Evolutionary conservation across 2,797 vertebrate genomes (phyloP).

Genomic region (Coilia nasus): DNA sequence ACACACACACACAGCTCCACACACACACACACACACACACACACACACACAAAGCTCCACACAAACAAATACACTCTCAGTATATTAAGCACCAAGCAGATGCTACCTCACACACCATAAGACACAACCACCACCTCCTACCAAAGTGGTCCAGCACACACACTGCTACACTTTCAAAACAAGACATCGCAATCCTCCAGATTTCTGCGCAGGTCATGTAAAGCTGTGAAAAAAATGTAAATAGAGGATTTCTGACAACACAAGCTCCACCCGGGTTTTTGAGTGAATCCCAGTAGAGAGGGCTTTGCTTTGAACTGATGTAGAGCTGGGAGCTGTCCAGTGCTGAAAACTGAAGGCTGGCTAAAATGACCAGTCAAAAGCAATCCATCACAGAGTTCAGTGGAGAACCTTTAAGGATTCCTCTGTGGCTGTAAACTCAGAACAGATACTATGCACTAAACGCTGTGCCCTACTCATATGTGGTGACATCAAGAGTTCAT

Average conservation of each 20-base stretch:
- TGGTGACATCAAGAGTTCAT: too few species aligned
- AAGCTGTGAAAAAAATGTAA: not conserved
- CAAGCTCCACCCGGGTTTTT: not conserved
- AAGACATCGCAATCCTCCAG: not conserved
- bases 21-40: too few species aligned
- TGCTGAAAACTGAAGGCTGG: not conserved
- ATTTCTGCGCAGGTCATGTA: not conserved
- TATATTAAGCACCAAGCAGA: not conserved
- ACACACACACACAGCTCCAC: not conserved
- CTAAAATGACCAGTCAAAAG: not conserved
- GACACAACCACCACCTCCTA: not conserved
- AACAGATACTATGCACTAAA: not conserved
- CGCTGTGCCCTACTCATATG: not conserved
- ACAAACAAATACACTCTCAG: not conserved
- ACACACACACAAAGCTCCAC: too few species aligned
- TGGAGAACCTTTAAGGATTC: not conserved
- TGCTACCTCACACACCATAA: not conserved
- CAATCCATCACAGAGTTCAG: not conserved
- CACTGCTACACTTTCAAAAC: not conserved
- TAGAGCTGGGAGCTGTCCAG: not conserved
- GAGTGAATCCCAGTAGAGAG: not conserved
- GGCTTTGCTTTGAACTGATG: not conserved
- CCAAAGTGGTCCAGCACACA: not conserved
- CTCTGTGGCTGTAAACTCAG: not conserved
- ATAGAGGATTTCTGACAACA: not conserved